phyloP scores from a whole-genome alignment of 2,113 vertebrate species.

The Piaya cayana region DNA sequence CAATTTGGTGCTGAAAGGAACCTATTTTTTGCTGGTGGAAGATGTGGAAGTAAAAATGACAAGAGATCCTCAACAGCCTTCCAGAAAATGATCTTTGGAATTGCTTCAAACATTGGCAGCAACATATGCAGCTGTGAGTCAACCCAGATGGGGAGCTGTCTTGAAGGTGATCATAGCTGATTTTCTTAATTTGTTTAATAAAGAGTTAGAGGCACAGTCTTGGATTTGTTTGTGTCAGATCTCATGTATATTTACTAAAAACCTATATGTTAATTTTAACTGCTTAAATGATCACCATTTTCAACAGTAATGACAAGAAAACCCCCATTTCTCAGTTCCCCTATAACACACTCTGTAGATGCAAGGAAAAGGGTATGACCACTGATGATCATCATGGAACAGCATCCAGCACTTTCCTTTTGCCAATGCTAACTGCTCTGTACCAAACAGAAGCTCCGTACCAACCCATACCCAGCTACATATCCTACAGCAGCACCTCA shows the following conservation, averaged over 20 bases:
- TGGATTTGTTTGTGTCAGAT: too few relatives aligned
- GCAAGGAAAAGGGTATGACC: not conserved
- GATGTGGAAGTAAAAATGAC: too few relatives aligned
- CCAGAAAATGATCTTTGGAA: too few relatives aligned
- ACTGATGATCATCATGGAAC: rapidly evolving
- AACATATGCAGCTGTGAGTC: too few relatives aligned
- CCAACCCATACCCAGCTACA: not conserved
- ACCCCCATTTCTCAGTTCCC: not conserved
- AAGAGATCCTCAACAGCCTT: too few relatives aligned
- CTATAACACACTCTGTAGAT: not conserved
- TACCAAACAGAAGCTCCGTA: not conserved
- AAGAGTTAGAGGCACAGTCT: too few relatives aligned
- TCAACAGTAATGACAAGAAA: not conserved
- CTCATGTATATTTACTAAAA: not conserved
- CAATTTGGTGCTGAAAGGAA: too few relatives aligned
- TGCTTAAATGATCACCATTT: not conserved
- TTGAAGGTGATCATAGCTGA: too few relatives aligned
- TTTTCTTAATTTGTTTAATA: too few relatives aligned
- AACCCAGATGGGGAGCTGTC: too few relatives aligned
- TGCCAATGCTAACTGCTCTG: not conserved
- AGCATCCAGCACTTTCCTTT: not conserved
- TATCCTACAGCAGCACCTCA: not conserved
- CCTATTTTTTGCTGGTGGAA: too few relatives aligned
- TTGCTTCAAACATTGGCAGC: too few relatives aligned
- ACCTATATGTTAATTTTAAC: not conserved